Evolutionary conservation across 2,888 invertebrate genomes (phyloP).

Genomic region (Synergus itoensis): DNA sequence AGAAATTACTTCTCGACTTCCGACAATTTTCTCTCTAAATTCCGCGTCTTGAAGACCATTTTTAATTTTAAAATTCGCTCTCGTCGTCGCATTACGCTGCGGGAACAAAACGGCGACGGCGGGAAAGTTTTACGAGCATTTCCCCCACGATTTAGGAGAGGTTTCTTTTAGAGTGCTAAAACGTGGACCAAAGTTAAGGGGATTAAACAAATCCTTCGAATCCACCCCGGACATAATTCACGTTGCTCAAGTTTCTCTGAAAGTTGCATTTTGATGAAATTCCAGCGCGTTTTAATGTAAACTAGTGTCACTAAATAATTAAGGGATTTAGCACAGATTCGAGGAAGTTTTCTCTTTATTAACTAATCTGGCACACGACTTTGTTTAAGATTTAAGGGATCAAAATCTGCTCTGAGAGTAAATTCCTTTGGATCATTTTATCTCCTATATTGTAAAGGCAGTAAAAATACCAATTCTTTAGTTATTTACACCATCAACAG

Average conservation of each 20-base stretch:
- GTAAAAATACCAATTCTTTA: background rate
- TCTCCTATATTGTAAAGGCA: background rate
- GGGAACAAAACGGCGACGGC: constrained; percentile 40
- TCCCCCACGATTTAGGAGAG: constrained; percentile 38
- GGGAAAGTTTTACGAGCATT: constrained; percentile 41
- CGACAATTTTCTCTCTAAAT: constrained; percentile 40
- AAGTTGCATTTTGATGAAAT: constrained; percentile 40
- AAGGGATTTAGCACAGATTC: constrained; percentile 19
- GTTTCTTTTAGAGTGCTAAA: constrained; percentile 41
- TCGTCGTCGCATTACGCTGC: constrained; percentile 27
- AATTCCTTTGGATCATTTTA: constrained; percentile 13
- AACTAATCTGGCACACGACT: constrained; percentile 30
- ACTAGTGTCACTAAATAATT: constrained; percentile 40
- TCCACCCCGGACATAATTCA: constrained; percentile 34
- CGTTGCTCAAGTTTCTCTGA: constrained; percentile 38
- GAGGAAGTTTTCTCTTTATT: constrained; percentile 31
- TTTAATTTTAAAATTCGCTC: constrained; percentile 41
- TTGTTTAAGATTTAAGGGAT: constrained; percentile 29
- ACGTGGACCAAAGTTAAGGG: constrained; percentile 26
- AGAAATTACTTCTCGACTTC: constrained; percentile 40
- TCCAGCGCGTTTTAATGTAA: constrained; percentile 38
- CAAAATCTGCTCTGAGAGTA: constrained; percentile 10
- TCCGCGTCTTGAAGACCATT: constrained; percentile 28
- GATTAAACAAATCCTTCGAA: constrained; percentile 41
- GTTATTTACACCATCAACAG: background rate